A percentile compares a stretch with the other conserved stretches of the same genome.
Evolutionary conservation across 1,140 invertebrate genomes (phyloP).

Genomic region (Drosophila asahinai): DNA sequence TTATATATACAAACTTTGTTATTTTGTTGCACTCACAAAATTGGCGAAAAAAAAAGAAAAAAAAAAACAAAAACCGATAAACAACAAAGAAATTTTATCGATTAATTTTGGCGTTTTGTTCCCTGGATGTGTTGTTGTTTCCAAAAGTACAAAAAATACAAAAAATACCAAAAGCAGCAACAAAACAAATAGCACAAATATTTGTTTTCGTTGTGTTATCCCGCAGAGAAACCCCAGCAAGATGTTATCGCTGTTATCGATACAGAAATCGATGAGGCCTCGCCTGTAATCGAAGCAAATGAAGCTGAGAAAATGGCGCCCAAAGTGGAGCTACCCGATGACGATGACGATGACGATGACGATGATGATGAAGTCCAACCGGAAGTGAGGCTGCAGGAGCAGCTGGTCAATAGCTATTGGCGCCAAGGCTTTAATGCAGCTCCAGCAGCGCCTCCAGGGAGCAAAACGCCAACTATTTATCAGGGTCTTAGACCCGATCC

Average conservation of each 20-base stretch:
- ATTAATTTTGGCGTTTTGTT: constrained; percentile 82
- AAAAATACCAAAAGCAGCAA: constrained; percentile 51
- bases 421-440: constrained; percentile 88
- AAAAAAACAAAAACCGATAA: constrained; percentile 25
- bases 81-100: constrained; percentile 59
- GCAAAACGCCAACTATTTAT: constrained; percentile 78
- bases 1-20: constrained; percentile 31
- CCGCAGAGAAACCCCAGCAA: constrained; percentile 55
- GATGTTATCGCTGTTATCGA: neutral
- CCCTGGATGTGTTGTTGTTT: constrained; percentile 76
- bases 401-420: constrained; percentile 91
- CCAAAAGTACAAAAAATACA: constrained; percentile 33
- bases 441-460: constrained; percentile 39
- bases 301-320: constrained; percentile 8
- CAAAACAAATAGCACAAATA: constrained; percentile 67
- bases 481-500: constrained; percentile 63
- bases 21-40: constrained; percentile 48
- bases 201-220: constrained; percentile 75
- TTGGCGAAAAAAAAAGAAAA: constrained; percentile 40
- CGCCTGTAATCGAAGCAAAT: constrained; percentile 1
- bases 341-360: constrained; percentile 21
- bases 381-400: constrained; percentile 85
- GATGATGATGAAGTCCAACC: neutral
- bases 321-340: constrained; percentile 65
- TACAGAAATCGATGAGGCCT: constrained; percentile 3